Base-by-base conservation (phyloP, 2,888 invertebrate genomes). In the Candidula unifasciata region DNA sequence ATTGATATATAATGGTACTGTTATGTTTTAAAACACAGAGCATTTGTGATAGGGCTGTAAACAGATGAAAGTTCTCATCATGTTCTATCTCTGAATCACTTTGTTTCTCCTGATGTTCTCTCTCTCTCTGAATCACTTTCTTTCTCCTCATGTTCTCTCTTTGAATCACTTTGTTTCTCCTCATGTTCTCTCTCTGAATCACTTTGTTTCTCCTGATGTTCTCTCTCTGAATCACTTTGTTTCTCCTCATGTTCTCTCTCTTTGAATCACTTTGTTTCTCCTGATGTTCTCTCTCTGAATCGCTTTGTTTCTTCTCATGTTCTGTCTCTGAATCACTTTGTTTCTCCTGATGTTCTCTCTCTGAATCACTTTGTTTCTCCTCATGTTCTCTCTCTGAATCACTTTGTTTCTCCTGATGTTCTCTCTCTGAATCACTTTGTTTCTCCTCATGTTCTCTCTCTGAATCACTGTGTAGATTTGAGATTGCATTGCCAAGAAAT, bases 401-500 rank as follows among this genome's bases (percentile, higher is more conserved):
- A n/a, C n/a, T n/a, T n/a, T n/a, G n/a, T n/a, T 13, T 44, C 44
- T 60, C 5, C 10, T 24, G 60, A 18, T 5, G 21, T 5, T n/a
- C 6, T n/a, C 10, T 6, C 0, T n/a, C 60, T 60, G 0, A 60
- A 6, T 60, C 21, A 5, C 1, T 0, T 16, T 30, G 10, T 3
- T 27, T 18, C 21, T 71, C n/a, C 21, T 24, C n/a, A n/a, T n/a
- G n/a, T n/a, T n/a, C n/a, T n/a, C n/a, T n/a, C n/a, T n/a, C n/a
- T n/a, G 6, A 6, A 64, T 21, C 6, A 37, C 30, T 5, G 3
- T 71, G 0, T 44, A 93, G 93, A 87, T 93, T 93, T 91, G 92
- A 93, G 81, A 92, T 93, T 80, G 92, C 92, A 3, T 82, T 93
- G 35, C 92, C 92, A 24, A 88, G 91, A 73, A 92, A 90, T 83